Base-by-base conservation (phyloP, 2,888 invertebrate genomes). In the Notodonta ziczac region DNA sequence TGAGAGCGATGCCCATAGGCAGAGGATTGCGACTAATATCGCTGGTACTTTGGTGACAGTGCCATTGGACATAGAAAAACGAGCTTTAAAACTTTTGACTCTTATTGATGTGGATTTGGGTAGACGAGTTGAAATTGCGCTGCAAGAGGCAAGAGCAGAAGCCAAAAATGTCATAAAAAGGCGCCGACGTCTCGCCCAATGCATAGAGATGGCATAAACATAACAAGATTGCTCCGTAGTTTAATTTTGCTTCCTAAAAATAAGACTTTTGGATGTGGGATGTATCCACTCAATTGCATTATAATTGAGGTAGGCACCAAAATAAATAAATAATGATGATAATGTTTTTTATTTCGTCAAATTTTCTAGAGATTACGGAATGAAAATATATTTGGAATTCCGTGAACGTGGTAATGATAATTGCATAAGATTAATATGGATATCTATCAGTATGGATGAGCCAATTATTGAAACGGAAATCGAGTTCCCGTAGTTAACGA, bases 1-100 rank as follows among this genome's bases (percentile, higher is more conserved):
- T 57, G 65, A 76, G n/a, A 63, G 54, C 32, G 74, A 76, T 51
- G 74, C 60, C 0, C 74, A 77, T 16, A 68, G 71, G 44, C 72
- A 73, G 57, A 72, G 78, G 9, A 51, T 78, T 51, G 68, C 65
- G 4, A 61, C 48, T 35, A 75, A 74, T 24, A 7, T 68, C 0
- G 78, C 72, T 2, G 12, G 1, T 0, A 14, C 50, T 2, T 50
- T 78, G 3, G 40, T 57, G 5, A 16, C 50, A 1, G 70, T 69
- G 0, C 62, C 69, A 12, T 42, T 39, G 2, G 64, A 67, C 10
- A 39, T 77, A 4, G 70, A 76, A 42, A 69, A 32, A 35, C 64
- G 65, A 51, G 59, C 62, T 50, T 32, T 67, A 7, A 35, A 9
- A 4, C 42, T 67, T 7, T 44, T 67, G 12, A 59, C 53, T 10